Conservation (phyloP, 2,113 vertebrate genomes). For the Scopus umbretta region DNA sequence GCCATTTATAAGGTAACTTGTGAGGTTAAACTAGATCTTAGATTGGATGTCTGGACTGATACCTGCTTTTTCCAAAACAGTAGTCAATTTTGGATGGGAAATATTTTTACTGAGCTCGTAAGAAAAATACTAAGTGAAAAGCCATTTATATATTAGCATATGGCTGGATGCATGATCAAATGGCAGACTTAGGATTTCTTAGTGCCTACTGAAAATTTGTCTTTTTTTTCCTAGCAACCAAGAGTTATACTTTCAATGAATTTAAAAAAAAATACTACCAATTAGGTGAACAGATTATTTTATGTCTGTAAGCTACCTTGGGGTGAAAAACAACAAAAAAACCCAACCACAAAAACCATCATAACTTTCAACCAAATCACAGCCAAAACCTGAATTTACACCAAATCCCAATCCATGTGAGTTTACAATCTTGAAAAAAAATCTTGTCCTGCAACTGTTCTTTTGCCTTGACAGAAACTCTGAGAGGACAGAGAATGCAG, state of each 20-base stretch:
- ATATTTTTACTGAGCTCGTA: not conserved
- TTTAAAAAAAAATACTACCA: not conserved
- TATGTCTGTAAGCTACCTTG: not conserved
- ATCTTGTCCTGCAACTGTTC: not conserved
- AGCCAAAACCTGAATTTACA: not conserved
- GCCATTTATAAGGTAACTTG: not conserved
- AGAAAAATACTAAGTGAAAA: not conserved
- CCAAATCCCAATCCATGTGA: not conserved
- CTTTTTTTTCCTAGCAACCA: not conserved
- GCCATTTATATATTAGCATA: not conserved
- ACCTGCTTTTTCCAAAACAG: not conserved
- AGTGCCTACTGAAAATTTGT: not conserved
- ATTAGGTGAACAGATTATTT: not conserved
- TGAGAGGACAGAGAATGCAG: not conserved
- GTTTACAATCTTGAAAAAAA: not conserved
- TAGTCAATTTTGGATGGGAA: not conserved
- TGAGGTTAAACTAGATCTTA: not conserved
- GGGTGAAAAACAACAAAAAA: not conserved
- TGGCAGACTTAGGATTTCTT: not conserved
- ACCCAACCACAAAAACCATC: fast-evolving
- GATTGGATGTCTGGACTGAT: not conserved
- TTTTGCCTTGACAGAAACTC: not conserved
- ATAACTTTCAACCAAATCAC: not conserved
- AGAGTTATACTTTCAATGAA: not conserved
- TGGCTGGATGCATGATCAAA: not conserved